phyloP scores from a whole-genome alignment of 2,797 vertebrate species.

The Oreortyx pictus region DNA sequence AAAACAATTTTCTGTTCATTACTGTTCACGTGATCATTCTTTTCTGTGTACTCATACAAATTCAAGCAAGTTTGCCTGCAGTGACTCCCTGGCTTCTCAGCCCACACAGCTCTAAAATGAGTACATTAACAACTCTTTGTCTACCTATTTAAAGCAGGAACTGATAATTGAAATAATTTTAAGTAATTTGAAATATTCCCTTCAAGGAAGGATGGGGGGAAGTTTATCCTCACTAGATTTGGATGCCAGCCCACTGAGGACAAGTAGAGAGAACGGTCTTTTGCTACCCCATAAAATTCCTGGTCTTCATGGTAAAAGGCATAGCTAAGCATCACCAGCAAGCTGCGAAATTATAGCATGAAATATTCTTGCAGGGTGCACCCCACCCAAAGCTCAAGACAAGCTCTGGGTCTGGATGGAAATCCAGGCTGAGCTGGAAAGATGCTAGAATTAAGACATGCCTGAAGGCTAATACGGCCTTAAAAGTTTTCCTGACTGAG shows the following conservation, averaged over 20 bases:
- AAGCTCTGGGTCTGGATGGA: not conserved
- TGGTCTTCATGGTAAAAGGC: not conserved
- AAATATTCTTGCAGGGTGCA: not conserved
- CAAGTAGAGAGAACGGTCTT: not conserved
- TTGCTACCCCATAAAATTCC: not conserved
- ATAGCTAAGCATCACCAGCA: not conserved
- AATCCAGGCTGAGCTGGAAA: not conserved
- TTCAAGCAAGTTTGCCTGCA: not conserved
- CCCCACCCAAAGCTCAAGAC: not conserved
- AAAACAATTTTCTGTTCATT: not conserved
- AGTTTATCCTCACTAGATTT: not conserved
- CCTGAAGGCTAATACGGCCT: not conserved
- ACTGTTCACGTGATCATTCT: fast-evolving
- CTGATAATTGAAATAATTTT: not conserved
- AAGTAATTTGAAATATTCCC: not conserved
- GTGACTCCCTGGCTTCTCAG: not conserved
- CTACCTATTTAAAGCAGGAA: not conserved
- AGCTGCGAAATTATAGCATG: not conserved
- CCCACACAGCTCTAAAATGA: not conserved
- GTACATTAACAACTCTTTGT: not conserved
- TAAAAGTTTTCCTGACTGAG: not conserved
- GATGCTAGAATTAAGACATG: not conserved
- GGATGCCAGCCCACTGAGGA: not conserved
- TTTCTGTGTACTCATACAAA: not conserved
- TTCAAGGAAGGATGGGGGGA: not conserved